Percentiles rank a stretch among this genome's conserved stretches.
phyloP scores from a whole-genome alignment of 2,888 invertebrate genomes.

The Andrena bucephala region DNA sequence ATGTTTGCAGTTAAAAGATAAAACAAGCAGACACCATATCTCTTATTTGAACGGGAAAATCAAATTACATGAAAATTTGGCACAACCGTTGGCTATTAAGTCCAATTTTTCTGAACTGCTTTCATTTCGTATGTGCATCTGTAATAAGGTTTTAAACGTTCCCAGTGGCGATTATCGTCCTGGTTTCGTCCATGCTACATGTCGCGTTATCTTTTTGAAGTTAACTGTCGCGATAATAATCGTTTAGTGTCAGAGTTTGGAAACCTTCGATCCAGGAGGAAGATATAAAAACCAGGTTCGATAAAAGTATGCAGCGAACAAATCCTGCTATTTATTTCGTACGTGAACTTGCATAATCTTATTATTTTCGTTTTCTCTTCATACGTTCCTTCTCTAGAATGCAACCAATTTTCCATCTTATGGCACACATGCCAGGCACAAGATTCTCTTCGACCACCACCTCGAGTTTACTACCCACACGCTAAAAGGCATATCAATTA shows the following conservation, averaged over 20 bases:
- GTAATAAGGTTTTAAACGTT: neutral
- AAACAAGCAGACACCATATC: conserved; percentile 2
- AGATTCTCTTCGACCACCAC: conserved; percentile 22
- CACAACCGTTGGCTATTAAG: conserved; percentile 59
- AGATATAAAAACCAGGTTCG: conserved; percentile 35
- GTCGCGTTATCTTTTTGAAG: neutral
- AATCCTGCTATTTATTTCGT: conserved; percentile 21
- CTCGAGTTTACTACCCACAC: conserved; percentile 20
- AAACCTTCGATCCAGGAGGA: neutral
- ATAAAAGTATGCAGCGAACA: conserved; percentile 32
- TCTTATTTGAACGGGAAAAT: neutral
- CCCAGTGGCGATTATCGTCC: conserved; percentile 21
- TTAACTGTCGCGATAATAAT: neutral
- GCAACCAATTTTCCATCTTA: conserved; percentile 55
- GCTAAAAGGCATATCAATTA: conserved; percentile 33
- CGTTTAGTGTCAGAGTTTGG: neutral
- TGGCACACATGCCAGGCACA: conserved; percentile 56
- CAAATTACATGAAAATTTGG: conserved; percentile 63
- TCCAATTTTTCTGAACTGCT: neutral
- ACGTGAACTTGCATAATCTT: conserved; percentile 32
- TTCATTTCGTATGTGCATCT: neutral
- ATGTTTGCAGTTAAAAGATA: neutral
- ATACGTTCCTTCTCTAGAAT: conserved; percentile 27
- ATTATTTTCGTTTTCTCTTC: neutral
- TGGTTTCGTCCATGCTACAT: neutral